A percentile compares a stretch with the other conserved stretches of the same genome.
phyloP scores from a whole-genome alignment of 2,888 invertebrate genomes.

The Antheraea assamensis region DNA sequence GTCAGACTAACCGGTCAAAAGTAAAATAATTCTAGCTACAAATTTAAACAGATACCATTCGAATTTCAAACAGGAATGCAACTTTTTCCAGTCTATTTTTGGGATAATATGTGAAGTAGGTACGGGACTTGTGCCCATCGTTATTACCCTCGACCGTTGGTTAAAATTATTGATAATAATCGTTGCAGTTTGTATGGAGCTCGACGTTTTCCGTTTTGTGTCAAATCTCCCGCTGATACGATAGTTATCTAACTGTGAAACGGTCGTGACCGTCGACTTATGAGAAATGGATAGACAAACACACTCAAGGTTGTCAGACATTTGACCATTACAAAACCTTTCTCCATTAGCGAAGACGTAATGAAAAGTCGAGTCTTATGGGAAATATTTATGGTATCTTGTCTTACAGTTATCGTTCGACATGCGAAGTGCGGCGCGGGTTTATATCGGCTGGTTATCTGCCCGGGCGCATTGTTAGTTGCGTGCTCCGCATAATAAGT shows the following conservation, averaged over 20 bases:
- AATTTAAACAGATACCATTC: background rate
- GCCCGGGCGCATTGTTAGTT: slow-evolving; percentile 69
- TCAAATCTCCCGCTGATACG: slow-evolving; percentile 32
- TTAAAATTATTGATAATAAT: background rate
- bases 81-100: background rate
- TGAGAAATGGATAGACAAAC: slow-evolving; percentile 61
- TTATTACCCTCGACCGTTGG: background rate
- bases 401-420: slow-evolving; percentile 68
- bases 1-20: too few relatives aligned
- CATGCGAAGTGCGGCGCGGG: slow-evolving; percentile 58
- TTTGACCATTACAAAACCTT: slow-evolving; percentile 31
- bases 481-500: slow-evolving; percentile 75
- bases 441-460: slow-evolving; percentile 65
- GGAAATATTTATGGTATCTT: slow-evolving; percentile 62
- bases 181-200: slow-evolving; percentile 23
- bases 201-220: slow-evolving; percentile 36
- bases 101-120: background rate
- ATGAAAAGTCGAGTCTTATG: slow-evolving; percentile 59
- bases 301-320: slow-evolving; percentile 50
- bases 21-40: too few relatives aligned
- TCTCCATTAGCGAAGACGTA: slow-evolving; percentile 40
- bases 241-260: slow-evolving; percentile 53
- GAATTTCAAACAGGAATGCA: background rate
- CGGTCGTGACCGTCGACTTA: slow-evolving; percentile 65
- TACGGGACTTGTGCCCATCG: background rate